Base-by-base conservation (phyloP, 2,797 vertebrate genomes). In the Cheirogaleus major region DNA sequence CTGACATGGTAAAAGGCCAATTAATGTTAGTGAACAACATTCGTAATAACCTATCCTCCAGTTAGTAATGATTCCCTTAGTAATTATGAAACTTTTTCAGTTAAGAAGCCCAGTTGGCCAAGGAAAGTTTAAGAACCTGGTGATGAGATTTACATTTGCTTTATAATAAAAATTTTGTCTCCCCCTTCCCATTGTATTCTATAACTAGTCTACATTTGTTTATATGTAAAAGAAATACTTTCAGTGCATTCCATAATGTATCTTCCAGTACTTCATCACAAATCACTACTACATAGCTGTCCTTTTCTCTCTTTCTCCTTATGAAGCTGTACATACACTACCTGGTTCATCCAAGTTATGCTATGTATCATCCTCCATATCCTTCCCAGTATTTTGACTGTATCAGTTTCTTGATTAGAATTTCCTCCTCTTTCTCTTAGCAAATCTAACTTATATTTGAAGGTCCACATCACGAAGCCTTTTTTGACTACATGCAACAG, bases 11-110 rank as follows among this genome's bases (percentile, higher is more conserved):
- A 63, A 96, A 93, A 85, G 59, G 27, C 83, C 50, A 91, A 8
- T 96, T 95, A 89, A 90, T 85, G 70, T 92, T 93, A 45, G 45
- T 89, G 57, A 92, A 55, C 27, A 92, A 20, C 63, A 81, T 22
- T 82, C 20, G 50, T 84, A 48, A 55, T 88, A 85, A 79, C 7
- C 69, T 87, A 2, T 85, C 5, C 18, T 91, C 43, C 13, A 80
- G 30, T 69, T 35, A 93, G 59, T 73, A 91, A 35, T 41, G 35
- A 84, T 91, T 90, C 61, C 13, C 11, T 96, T 86, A 89, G 41
- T 95, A 86, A 83, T 92, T 92, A 72, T 20, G 80, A 95, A 82
- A 76, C 12, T 30, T 89, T 87, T 81, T 92, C 25, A 57, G 48
- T 91, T 96, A 72, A 87, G 52, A 89, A 95, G 32, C n/a, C n/a